Evolutionary conservation across 2,888 invertebrate species (phyloP).

Genomic region (Nemapogon koenigi): DNA sequence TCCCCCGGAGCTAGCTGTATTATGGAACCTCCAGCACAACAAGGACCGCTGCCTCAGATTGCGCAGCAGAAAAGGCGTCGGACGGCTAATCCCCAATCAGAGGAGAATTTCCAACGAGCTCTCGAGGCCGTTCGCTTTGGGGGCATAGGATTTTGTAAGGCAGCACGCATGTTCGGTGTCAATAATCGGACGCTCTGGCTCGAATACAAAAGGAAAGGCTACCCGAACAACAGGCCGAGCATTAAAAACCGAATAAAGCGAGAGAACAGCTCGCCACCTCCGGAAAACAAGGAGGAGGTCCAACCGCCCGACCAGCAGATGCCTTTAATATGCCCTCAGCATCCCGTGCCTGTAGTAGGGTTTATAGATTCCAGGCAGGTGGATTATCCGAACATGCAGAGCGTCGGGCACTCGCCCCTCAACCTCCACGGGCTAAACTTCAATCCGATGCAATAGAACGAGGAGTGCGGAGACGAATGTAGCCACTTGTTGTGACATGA

Average conservation of each 20-base stretch:
- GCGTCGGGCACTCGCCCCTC: conserved; percentile 68
- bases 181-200: conserved; percentile 87
- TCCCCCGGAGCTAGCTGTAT: conserved; percentile 39
- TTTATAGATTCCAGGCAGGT: conserved; percentile 76
- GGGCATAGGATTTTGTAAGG: conserved; percentile 86
- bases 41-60: conserved; percentile 24
- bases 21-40: conserved; percentile 5
- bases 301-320: conserved; percentile 39
- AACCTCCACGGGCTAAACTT: conserved; percentile 79
- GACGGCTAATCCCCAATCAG: conserved; percentile 79
- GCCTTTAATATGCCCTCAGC: conserved; percentile 68
- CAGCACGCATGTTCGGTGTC: conserved; percentile 83
- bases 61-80: conserved; percentile 75
- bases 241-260: conserved; percentile 78
- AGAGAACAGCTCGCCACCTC: conserved; percentile 69
- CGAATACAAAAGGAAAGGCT: conserved; percentile 84
- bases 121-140: conserved; percentile 83
- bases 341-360: conserved; percentile 71
- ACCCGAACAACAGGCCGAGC: conserved; percentile 80
- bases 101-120: conserved; percentile 82
- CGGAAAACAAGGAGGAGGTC: conserved; percentile 52
- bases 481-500: conserved; percentile 34
- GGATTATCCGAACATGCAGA: conserved; percentile 71
- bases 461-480: conserved; percentile 31
- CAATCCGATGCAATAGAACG: conserved; percentile 75